phyloP scores from a whole-genome alignment of 2,797 vertebrate genomes.

The Melanitta fusca region DNA sequence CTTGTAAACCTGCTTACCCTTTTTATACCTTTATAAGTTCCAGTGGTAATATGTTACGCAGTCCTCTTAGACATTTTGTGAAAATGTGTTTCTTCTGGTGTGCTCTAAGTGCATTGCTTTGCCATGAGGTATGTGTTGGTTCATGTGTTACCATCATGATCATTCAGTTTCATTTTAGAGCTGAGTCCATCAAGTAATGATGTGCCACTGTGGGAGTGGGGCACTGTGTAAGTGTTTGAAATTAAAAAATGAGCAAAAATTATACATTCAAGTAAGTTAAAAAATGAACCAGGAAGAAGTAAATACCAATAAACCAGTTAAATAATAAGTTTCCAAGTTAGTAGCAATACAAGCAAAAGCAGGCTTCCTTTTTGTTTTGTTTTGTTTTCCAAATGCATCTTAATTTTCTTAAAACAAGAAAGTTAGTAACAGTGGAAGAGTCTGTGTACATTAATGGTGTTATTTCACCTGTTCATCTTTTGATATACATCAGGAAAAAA shows the following conservation, averaged over 20 bases:
- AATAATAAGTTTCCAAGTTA: neutral
- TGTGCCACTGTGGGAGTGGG: fast-evolving
- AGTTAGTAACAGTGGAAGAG: neutral
- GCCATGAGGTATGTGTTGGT: neutral
- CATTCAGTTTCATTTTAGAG: neutral
- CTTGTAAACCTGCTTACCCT: neutral
- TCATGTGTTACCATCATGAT: neutral
- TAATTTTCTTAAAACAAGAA: neutral
- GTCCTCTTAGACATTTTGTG: fast-evolving
- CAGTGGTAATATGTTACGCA: neutral
- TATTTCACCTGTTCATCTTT: neutral
- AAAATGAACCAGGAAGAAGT: neutral
- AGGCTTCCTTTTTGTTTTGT: neutral
- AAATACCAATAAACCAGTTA: neutral
- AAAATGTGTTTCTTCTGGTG: neutral
- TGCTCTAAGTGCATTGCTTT: neutral
- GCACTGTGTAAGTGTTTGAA: neutral
- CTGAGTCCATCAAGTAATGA: neutral
- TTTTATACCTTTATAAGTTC: neutral
- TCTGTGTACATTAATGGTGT: neutral
- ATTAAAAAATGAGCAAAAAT: neutral
- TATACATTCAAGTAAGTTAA: neutral
- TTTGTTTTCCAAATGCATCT: neutral
- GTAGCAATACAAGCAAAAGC: neutral
- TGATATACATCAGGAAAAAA: neutral